Evolutionary conservation across 2,888 invertebrate species (phyloP).

Genomic region (Podabrus alpinus): DNA sequence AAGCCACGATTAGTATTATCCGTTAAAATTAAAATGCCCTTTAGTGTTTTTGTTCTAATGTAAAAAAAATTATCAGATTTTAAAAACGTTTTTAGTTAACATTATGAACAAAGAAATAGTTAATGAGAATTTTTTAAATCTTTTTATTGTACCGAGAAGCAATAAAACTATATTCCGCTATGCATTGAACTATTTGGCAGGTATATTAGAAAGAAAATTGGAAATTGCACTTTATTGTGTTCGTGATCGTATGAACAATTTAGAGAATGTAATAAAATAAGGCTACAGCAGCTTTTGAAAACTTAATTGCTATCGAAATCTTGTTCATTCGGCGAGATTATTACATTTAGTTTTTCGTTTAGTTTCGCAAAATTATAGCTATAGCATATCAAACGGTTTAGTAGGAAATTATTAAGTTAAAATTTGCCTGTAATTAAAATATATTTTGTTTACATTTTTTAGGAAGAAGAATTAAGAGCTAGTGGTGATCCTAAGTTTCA

Average conservation of each 20-base stretch:
- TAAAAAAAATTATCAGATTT: no score
- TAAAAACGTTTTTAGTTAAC: not conserved
- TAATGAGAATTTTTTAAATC: not conserved
- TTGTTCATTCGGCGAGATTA: not conserved
- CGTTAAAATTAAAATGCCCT: not conserved
- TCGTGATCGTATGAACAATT: slow-evolving; percentile 3
- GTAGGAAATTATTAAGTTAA: not conserved
- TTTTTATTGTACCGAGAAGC: not conserved
- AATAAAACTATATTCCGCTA: not conserved
- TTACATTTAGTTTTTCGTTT: not conserved
- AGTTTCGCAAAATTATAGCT: not conserved
- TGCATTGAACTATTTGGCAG: not conserved
- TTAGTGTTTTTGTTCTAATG: not conserved
- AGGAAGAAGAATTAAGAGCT: slow-evolving; percentile 90
- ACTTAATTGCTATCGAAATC: not conserved
- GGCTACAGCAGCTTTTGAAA: slow-evolving; percentile 1
- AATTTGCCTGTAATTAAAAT: not conserved
- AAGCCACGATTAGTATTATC: not conserved
- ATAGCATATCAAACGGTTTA: not conserved
- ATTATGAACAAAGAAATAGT: not conserved
- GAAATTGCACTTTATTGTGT: slow-evolving; percentile 1
- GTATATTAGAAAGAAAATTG: slow-evolving; percentile 5
- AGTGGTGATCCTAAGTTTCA: slow-evolving; percentile 92
- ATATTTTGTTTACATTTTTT: slow-evolving; percentile 33
- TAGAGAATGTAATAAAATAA: slow-evolving; percentile 1